Base-by-base conservation (phyloP, 2,888 invertebrate genomes). In the Dinocampus coccinellae region DNA sequence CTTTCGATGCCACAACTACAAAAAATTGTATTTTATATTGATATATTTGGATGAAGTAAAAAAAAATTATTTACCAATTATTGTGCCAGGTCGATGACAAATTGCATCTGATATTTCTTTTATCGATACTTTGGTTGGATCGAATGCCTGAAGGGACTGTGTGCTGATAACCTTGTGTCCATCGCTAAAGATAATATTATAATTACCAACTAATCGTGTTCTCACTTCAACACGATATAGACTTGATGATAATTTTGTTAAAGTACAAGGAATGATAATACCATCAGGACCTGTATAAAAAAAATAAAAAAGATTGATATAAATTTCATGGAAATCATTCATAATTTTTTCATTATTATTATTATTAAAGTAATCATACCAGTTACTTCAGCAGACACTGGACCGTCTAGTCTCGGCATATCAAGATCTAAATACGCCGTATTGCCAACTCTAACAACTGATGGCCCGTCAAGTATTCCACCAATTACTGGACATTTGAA, bases 71-170 rank as follows among this genome's bases (percentile, higher is more conserved):
- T 60, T 87, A 90, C 93, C 92, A 80, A 92, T 92, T 73, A 96
- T 92, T 73, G 93, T 93, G 16, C 94, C 94, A 0, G 96, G 95
- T 69, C 94, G 90, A 87, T 95, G 95, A 69, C 94, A 94, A 52
- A 94, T 90, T 0, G 94, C 92, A 81, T 96, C 95, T 0, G 92
- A 92, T 63, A 94, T 91, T 69, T 94, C 93, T 70, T 92, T 89
- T 55, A 94, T 91, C 79, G 92, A 92, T 7, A 94, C 93, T 67
- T 92, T 90, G 0, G 91, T 88, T 0, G 95, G 94, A 84, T 96
- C 95, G 63, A 96, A 92, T 0, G 94, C 94, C 80, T 97, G 95
- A 2, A 96, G 79, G 3, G 83, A 81, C 76, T 87, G 87, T 1
- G 86, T 84, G 79, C 92, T 91, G 36, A 91, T 90, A 20, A 92